phyloP scores from a whole-genome alignment of 2,888 invertebrate species.

The Homarus gammarus region DNA sequence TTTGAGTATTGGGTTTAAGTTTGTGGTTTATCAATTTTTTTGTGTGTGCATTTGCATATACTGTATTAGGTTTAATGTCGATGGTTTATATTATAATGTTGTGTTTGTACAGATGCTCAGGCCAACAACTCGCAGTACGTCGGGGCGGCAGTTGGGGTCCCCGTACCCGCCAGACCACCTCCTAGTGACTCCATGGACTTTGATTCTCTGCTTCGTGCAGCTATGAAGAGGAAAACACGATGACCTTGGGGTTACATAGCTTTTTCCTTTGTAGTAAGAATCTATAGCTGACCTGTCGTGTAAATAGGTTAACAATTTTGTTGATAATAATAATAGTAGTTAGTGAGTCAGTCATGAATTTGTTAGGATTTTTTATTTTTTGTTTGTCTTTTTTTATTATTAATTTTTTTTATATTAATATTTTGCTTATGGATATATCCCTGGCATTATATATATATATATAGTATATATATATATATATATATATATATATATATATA shows the following conservation, averaged over 20 bases:
- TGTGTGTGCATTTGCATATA: no score
- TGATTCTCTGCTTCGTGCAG: constrained; percentile 66
- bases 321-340: not conserved
- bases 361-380: constrained; percentile 10
- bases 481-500: not conserved
- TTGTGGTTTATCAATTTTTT: no score
- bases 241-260: constrained; percentile 66
- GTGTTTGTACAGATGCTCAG: constrained; percentile 41
- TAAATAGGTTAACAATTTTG: constrained; percentile 27
- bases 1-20: no score
- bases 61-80: no score
- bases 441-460: not conserved
- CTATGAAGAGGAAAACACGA: constrained; percentile 57
- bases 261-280: constrained; percentile 21
- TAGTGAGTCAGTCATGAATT: no score
- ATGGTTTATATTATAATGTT: no score
- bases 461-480: not conserved
- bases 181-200: constrained; percentile 33
- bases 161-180: not conserved
- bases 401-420: not conserved
- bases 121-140: not conserved
- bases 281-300: constrained; percentile 47
- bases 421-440: not conserved
- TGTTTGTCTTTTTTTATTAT: no score
- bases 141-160: not conserved